Conservation (phyloP, 2,797 vertebrate species). For the Melanotaenia trifasciata region DNA sequence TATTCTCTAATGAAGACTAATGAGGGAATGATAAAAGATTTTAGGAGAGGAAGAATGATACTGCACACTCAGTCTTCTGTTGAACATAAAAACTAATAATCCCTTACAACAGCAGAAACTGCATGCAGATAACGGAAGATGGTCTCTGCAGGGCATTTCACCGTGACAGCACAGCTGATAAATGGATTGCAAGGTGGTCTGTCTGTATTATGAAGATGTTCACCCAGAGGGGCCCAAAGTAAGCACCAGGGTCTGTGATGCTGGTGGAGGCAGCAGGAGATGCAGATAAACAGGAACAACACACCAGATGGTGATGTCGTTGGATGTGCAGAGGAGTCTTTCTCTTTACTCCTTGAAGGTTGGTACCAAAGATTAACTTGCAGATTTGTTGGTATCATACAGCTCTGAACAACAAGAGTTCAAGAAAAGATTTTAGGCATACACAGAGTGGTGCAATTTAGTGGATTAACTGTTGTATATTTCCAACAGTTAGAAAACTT, state of each 20-base stretch:
- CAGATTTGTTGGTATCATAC: neutral
- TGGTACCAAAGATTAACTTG: neutral
- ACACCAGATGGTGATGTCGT: slow-evolving; percentile 11
- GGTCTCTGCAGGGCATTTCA: slow-evolving; percentile 28
- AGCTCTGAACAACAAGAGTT: neutral
- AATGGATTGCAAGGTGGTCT: slow-evolving; percentile 34
- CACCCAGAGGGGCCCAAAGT: slow-evolving; percentile 18
- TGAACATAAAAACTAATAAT: slow-evolving; percentile 61
- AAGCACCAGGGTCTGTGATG: slow-evolving; percentile 8
- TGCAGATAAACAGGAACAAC: slow-evolving; percentile 13
- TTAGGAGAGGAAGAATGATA: slow-evolving; percentile 37
- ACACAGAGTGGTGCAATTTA: neutral
- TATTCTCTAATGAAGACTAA: slow-evolving; percentile 66
- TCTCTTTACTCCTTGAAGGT: slow-evolving; percentile 1
- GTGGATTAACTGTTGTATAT: accelerated
- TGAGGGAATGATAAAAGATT: slow-evolving; percentile 21
- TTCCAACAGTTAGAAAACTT: neutral
- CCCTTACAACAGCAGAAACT: slow-evolving; percentile 52
- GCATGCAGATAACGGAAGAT: slow-evolving; percentile 16
- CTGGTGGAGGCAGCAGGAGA: slow-evolving; percentile 6
- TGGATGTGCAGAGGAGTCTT: neutral
- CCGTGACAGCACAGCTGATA: slow-evolving; percentile 10
- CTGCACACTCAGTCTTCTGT: slow-evolving; percentile 41
- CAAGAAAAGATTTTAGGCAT: neutral
- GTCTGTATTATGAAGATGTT: slow-evolving; percentile 3